Evolutionary conservation across 2,797 vertebrate genomes (phyloP).

Genomic region (Psittacula echo): DNA sequence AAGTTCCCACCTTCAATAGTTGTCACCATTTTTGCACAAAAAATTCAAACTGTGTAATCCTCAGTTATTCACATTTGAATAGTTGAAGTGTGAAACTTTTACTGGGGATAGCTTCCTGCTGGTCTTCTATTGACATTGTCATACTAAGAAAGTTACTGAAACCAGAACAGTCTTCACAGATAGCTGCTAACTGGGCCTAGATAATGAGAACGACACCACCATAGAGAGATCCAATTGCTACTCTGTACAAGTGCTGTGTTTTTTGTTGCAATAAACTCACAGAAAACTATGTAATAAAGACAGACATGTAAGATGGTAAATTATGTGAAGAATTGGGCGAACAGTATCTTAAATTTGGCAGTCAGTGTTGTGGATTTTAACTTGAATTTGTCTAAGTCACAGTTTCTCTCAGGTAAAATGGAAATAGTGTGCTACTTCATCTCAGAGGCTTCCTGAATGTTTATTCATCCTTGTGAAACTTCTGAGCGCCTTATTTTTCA

Average conservation of each 20-base stretch:
- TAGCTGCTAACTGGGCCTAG: background rate
- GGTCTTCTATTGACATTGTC: background rate
- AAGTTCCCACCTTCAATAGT: background rate
- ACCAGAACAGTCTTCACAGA: background rate
- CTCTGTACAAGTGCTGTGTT: background rate
- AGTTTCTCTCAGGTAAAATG: background rate
- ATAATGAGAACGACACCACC: background rate
- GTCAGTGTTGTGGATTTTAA: background rate
- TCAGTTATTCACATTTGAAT: background rate
- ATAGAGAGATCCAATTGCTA: background rate
- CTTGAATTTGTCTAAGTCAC: background rate
- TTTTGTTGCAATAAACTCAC: background rate
- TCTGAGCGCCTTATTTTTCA: background rate
- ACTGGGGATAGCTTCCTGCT: background rate
- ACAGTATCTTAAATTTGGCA: background rate
- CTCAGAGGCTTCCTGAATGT: background rate
- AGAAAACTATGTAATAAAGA: background rate
- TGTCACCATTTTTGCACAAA: background rate
- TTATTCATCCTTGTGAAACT: background rate
- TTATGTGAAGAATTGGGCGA: background rate
- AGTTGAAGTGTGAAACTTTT: background rate
- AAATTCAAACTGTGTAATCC: background rate
- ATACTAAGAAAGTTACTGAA: background rate
- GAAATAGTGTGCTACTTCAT: background rate
- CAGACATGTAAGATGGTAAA: background rate